Conservation (phyloP, 2,888 invertebrate genomes). For the Amphipyra tragopoginis region DNA sequence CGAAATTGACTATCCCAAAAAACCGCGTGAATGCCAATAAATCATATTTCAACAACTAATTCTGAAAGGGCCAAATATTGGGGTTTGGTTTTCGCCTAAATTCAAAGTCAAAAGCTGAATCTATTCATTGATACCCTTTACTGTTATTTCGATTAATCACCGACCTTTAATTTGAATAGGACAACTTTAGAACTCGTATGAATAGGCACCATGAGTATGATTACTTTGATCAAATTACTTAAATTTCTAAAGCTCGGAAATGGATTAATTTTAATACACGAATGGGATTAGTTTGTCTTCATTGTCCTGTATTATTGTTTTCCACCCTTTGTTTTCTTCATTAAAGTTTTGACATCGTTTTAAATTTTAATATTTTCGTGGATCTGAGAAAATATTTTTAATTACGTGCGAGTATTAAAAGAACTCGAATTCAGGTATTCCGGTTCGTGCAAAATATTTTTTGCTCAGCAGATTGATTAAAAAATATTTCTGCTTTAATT, state of each 20-base stretch:
- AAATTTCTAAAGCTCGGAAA: slow-evolving; percentile 20
- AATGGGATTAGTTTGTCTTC: slow-evolving; percentile 1
- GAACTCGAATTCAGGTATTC: background rate
- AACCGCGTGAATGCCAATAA: slow-evolving; percentile 21
- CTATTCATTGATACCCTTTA: slow-evolving; percentile 55
- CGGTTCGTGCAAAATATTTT: slow-evolving; percentile 14
- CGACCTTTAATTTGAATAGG: slow-evolving; percentile 67
- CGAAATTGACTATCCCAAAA: slow-evolving; percentile 3
- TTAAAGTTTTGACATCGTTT: background rate
- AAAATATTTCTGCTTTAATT: slow-evolving; percentile 17
- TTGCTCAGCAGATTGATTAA: slow-evolving; percentile 13
- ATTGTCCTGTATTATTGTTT: slow-evolving; percentile 13
- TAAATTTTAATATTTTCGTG: slow-evolving; percentile 1
- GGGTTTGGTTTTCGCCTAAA: slow-evolving; percentile 28
- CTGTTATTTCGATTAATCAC: slow-evolving; percentile 73
- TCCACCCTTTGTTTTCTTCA: background rate
- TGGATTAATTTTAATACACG: slow-evolving; percentile 12
- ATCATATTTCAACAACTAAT: slow-evolving; percentile 48
- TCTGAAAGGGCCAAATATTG: slow-evolving; percentile 39
- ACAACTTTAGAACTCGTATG: slow-evolving; percentile 65
- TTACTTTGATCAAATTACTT: slow-evolving; percentile 51
- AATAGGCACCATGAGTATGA: slow-evolving; percentile 52
- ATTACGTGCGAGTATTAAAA: too few relatives aligned
- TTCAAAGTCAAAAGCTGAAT: slow-evolving; percentile 32
- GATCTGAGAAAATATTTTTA: too few relatives aligned